Base-by-base conservation (phyloP, 2,113 vertebrate species). In the Syngnathus floridae region DNA sequence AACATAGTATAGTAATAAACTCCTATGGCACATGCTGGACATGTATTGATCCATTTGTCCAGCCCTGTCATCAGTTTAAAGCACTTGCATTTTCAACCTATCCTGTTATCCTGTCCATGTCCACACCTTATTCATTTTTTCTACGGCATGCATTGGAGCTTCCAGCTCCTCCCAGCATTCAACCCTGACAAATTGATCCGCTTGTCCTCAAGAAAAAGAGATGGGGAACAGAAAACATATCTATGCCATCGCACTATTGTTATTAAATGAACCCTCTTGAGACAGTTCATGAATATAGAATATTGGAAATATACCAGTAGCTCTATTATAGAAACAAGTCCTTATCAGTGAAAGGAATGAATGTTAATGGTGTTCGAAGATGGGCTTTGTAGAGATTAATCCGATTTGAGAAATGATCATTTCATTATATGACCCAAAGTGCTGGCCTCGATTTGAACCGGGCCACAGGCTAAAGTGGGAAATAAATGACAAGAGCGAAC, bases 251-350 rank as follows among this genome's bases (percentile, higher is more conserved):
- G 40, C 76, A 86, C 74, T 69, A 70, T 74, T 85, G 68, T 73
- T 21, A n/a, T 58, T 75, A 72, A 86, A 84, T 79, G 75, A 87
- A 88, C 84, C 72, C 69, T 60, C 76, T 65, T 66, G 66, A 74
- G 79, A 80, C 70, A 76, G 69, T 77, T 69, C 77, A 72, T 78
- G 80, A 75, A 82, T 69, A 40, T 65, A 78, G 74, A 84, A 84
- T 72, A 89, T 83, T 75, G 72, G 76, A 85, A 79, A 76, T 77
- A 66, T 83, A 81, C 60, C 61, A 80, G 69, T 69, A 74, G 76
- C 77, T 84, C 79, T 61, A 75, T 88, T 90, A 89, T 89, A 89
- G 88, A 89, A 84, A 83, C 75, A 85, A 81, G 82, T 87, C 77
- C 66, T 64, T 7, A 3, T 66, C 78, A 82, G 80, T 77, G 77